phyloP scores from a whole-genome alignment of 2,113 vertebrate species.

The Chamaea fasciata region DNA sequence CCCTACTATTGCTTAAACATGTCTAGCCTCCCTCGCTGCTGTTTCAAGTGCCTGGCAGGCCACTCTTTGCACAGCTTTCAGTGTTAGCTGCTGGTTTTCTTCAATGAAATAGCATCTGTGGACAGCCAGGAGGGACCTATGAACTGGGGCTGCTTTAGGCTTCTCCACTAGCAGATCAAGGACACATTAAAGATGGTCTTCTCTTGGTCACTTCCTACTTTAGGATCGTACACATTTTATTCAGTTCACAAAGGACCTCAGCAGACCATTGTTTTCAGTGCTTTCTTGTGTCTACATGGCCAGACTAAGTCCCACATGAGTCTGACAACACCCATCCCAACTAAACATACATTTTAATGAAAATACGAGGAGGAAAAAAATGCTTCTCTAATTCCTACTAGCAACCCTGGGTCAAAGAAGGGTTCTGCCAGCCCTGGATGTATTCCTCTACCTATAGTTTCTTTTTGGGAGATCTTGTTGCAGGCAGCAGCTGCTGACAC shows the following conservation, averaged over 20 bases:
- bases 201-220: not conserved
- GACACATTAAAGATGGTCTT: not conserved
- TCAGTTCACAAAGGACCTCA: not conserved
- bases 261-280: not conserved
- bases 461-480: not conserved
- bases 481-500: not conserved
- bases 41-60: not conserved
- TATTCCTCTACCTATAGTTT: not conserved
- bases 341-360: not conserved
- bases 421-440: not conserved
- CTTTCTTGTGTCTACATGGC: not conserved
- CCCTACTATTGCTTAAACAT: slow-evolving; percentile 28
- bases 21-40: slow-evolving; percentile 11
- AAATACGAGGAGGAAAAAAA: not conserved
- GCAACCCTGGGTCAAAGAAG: not conserved
- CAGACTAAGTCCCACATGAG: not conserved
- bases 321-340: not conserved
- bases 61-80: not conserved
- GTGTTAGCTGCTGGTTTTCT: not conserved
- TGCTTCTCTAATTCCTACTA: not conserved
- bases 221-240: not conserved
- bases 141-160: not conserved
- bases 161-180: not conserved
- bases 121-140: not conserved
- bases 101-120: not conserved